These are phyloP conservation scores for Crotalus horridus DNA, from an alignment of 2,113 vertebrate species.

Conservation along the genomic window DNA sequence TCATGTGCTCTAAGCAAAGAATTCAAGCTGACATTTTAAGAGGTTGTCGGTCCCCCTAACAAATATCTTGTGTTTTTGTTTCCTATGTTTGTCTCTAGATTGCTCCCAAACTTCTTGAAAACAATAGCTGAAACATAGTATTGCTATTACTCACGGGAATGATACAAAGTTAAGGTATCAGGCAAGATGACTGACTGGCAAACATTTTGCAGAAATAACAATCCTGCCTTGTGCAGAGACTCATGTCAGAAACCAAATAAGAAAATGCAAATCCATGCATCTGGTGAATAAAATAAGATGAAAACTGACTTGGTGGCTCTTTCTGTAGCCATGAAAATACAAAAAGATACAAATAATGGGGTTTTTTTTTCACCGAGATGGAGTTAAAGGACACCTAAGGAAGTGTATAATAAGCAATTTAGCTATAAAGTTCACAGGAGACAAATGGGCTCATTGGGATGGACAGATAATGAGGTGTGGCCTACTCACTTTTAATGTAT, in stretches of 20 bases:
- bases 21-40: not conserved
- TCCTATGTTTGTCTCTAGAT: not conserved
- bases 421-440: not conserved
- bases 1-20: not conserved
- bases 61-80: not conserved
- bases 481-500: not conserved
- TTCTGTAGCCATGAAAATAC: not conserved
- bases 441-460: not conserved
- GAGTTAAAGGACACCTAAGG: not conserved
- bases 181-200: not conserved
- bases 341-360: not conserved
- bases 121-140: not conserved
- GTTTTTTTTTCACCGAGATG: not conserved
- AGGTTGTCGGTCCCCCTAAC: not conserved
- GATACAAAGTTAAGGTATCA: not conserved
- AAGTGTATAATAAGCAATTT: not conserved
- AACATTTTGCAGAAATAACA: not conserved
- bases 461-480: not conserved
- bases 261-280: not conserved
- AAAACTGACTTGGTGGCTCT: not conserved
- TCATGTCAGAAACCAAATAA: not conserved
- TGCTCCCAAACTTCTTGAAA: not conserved
- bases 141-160: not conserved
- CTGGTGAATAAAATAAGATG: not conserved
- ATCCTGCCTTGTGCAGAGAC: not conserved